phyloP scores from a whole-genome alignment of 2,888 invertebrate species.

The Chrysodeixis includens region DNA sequence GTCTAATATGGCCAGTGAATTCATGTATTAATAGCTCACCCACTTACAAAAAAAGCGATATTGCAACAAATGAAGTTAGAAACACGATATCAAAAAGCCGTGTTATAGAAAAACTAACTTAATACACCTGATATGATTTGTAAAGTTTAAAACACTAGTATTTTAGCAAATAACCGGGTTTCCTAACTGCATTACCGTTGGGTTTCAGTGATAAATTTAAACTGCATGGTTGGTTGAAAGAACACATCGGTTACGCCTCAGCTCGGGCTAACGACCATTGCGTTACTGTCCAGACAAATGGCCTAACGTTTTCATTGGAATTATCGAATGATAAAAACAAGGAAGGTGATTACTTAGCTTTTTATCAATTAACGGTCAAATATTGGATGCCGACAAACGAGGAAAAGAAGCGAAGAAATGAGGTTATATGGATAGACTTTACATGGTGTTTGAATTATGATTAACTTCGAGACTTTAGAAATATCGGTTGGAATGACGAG shows the following conservation, averaged over 20 bases:
- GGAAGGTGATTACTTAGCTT: conserved; percentile 44
- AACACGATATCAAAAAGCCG: too few relatives aligned
- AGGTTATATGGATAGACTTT: neutral
- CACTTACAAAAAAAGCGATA: too few relatives aligned
- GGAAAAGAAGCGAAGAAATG: neutral
- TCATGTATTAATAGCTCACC: too few relatives aligned
- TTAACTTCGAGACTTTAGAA: too few relatives aligned
- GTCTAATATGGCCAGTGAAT: too few relatives aligned
- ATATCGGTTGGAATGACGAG: too few relatives aligned
- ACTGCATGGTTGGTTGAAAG: conserved; percentile 42
- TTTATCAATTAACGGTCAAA: neutral
- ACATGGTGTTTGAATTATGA: too few relatives aligned
- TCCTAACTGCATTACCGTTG: conserved; percentile 40
- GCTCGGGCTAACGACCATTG: conserved; percentile 44
- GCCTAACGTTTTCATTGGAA: conserved; percentile 41
- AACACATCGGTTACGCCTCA: conserved; percentile 53
- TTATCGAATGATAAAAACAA: conserved; percentile 45
- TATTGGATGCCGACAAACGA: conserved; percentile 3
- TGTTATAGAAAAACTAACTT: neutral
- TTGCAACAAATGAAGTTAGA: too few relatives aligned
- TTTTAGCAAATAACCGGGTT: conserved; percentile 30
- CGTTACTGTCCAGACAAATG: conserved; percentile 43
- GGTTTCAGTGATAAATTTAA: conserved; percentile 52
- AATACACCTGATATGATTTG: neutral
- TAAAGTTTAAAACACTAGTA: conserved; percentile 33